Evolutionary conservation across 1,140 invertebrate genomes (phyloP).

Genomic region (Drosophila melanogaster): DNA sequence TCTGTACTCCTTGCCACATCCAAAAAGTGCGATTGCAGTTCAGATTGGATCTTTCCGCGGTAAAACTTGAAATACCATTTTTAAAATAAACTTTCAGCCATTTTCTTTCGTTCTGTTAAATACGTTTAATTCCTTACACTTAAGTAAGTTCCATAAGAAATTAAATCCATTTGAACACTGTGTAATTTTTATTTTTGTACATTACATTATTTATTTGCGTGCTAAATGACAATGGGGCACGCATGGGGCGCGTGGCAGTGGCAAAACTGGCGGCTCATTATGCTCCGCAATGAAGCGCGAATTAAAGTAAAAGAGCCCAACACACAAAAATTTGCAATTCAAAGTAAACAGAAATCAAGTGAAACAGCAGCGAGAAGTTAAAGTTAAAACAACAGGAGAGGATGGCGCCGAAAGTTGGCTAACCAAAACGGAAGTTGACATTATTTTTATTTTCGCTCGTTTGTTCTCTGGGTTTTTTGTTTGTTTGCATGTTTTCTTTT

Average conservation of each 20-base stretch:
- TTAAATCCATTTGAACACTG: not conserved
- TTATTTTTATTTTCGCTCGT: conserved; percentile 68
- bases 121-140: too few species aligned
- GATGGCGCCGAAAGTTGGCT: conserved; percentile 52
- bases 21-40: conserved; percentile 3
- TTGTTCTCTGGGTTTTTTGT: conserved; percentile 24
- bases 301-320: conserved; percentile 45
- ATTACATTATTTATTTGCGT: not conserved
- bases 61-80: not conserved
- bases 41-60: not conserved
- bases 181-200: not conserved
- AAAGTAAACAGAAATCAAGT: conserved; percentile 44
- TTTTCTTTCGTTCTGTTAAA: too few species aligned
- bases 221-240: conserved; percentile 62
- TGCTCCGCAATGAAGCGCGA: conserved; percentile 54
- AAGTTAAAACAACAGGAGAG: conserved; percentile 44
- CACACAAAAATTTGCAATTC: conserved; percentile 43
- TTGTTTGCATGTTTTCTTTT: conserved; percentile 22
- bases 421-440: conserved; percentile 73
- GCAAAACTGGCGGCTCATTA: conserved; percentile 56
- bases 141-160: too few species aligned
- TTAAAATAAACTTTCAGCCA: not conserved
- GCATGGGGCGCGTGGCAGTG: conserved; percentile 41
- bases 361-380: conserved; percentile 40
- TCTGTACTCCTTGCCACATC: conserved; percentile 41